These are phyloP conservation scores for Spilosoma lubricipeda DNA, from an alignment of 2,888 invertebrate genomes.

Conservation along the genomic window DNA sequence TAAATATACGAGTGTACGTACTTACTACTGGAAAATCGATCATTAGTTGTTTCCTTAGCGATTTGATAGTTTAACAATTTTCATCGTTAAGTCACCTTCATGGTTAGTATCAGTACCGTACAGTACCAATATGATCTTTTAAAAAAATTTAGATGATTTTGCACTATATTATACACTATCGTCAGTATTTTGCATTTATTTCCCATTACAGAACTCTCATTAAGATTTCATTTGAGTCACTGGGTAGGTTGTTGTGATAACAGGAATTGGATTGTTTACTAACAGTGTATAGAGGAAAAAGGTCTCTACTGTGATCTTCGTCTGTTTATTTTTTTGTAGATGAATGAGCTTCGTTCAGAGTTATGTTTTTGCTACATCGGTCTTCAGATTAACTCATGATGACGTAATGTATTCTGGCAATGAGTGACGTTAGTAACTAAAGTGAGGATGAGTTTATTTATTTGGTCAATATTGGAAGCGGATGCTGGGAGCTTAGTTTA, in stretches of 20 bases:
- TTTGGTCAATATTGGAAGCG: neutral
- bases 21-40: neutral
- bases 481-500: neutral
- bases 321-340: neutral
- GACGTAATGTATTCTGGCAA: constrained; percentile 6
- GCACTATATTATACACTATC: no score
- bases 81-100: no score
- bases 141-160: no score
- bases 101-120: neutral
- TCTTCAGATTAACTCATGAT: neutral
- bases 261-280: neutral
- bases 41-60: neutral
- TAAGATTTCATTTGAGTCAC: neutral
- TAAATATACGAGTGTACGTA: neutral
- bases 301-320: neutral
- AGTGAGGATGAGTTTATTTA: neutral
- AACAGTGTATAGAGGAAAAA: neutral
- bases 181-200: neutral
- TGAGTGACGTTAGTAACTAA: neutral
- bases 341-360: neutral
- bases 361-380: neutral
- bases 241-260: neutral
- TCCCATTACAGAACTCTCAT: no score
- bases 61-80: neutral
- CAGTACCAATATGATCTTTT: neutral